A percentile compares a stretch with the other conserved stretches of the same genome.
phyloP scores from a whole-genome alignment of 2,113 vertebrate genomes.

The Scomber colias region DNA sequence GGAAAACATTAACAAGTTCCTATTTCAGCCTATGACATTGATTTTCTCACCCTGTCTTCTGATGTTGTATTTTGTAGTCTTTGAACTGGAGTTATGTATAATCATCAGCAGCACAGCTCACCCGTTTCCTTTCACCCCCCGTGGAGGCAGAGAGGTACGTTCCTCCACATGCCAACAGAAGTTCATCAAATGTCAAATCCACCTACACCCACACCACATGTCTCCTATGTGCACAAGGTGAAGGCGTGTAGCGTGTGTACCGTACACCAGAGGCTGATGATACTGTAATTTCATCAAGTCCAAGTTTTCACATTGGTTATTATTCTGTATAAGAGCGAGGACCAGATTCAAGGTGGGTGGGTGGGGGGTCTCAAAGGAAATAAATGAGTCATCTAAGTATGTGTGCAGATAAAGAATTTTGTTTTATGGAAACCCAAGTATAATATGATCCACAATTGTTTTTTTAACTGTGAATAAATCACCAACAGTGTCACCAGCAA shows the following conservation, averaged over 20 bases:
- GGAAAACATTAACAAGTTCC: slow-evolving; percentile 27
- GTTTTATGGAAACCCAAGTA: not conserved
- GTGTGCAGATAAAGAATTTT: not conserved
- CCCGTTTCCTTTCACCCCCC: not conserved
- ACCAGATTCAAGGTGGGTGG: not conserved
- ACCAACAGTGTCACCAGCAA: too few species aligned
- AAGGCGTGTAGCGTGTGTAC: not conserved
- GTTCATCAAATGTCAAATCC: slow-evolving; percentile 39
- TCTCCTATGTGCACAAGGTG: not conserved
- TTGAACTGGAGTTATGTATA: slow-evolving; percentile 38
- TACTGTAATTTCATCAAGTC: not conserved
- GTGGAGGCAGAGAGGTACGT: not conserved
- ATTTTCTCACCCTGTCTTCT: not conserved
- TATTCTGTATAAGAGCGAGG: not conserved
- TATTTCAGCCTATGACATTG: not conserved
- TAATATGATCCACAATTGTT: not conserved
- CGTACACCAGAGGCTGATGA: not conserved
- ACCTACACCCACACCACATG: slow-evolving; percentile 1
- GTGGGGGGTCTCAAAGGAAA: not conserved
- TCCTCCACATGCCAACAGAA: not conserved
- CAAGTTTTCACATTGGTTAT: not conserved
- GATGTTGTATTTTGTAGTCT: slow-evolving; percentile 20
- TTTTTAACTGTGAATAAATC: too few species aligned
- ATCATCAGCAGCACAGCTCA: not conserved
- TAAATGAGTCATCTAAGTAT: not conserved